Evolutionary conservation across 2,888 invertebrate genomes (phyloP), one percentile per base, ranked within the genome.

Genomic region (Zaprionus obscuricornis): DNA sequence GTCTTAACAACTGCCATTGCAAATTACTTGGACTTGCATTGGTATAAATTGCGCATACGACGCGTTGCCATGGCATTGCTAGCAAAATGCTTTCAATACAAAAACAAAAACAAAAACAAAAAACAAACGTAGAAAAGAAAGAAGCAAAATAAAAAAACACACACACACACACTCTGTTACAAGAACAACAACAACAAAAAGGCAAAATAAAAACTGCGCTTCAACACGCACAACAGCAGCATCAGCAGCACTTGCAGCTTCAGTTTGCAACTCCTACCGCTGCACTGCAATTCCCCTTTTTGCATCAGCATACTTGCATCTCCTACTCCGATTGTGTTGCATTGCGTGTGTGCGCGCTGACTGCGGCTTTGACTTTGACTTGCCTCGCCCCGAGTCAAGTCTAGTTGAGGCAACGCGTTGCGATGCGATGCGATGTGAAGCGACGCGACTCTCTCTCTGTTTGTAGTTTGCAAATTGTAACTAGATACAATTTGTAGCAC

Each of bases 401-500:
- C 17, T 7, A 16, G n/a, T n/a, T 18, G 3, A 8, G 17, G 7
- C 16, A 2, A 37, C 39, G 39, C 11, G 34, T 47, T 42, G 24
- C 47, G 34, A 66, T 46, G 36, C 66, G 56, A 52, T 36, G 46
- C 68, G 43, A 56, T n/a, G n/a, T n/a, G n/a, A n/a, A n/a, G n/a
- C n/a, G 24, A 22, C 13, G 31, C 11, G 13, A 13, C 11, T 2
- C 13, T 6, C 55, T 56, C 36, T 46, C 66, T 72, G 85, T 84
- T 85, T 85, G 85, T 83, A 81, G 85, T 82, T 82, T 82, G 81
- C 85, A 82, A 82, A 82, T 82, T 82, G 81, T 82, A 82, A 82
- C 81, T 85, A 82, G 81, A 82, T 82, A 82, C 81, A 82, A 82
- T 82, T 82, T 82, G 81, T 82, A 85, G 74, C 71, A 46, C 71